Conservation (phyloP, 2,888 invertebrate genomes). For the Sycophila texana region DNA sequence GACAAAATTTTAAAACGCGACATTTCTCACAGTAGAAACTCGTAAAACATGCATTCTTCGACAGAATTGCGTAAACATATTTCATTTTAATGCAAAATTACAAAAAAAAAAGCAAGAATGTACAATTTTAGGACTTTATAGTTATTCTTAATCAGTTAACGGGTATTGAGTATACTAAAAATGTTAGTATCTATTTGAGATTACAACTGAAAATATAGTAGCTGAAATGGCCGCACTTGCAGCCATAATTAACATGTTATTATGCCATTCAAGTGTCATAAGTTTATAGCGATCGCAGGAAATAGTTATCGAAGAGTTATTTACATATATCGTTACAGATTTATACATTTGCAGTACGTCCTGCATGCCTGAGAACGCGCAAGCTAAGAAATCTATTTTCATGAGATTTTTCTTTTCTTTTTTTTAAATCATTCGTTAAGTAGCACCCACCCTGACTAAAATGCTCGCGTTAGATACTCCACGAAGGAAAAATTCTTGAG, state of each 20-base stretch:
- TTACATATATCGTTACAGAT: constrained; percentile 51
- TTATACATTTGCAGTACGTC: constrained; percentile 37
- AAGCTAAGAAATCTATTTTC: not conserved
- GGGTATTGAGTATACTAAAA: constrained; percentile 28
- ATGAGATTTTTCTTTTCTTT: constrained; percentile 20
- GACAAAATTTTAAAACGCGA: not conserved
- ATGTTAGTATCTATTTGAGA: constrained; percentile 23
- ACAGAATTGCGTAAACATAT: not conserved
- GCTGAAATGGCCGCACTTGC: constrained; percentile 42
- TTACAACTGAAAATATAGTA: constrained; percentile 34
- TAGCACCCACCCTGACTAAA: too few relatives aligned
- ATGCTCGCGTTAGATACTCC: too few relatives aligned
- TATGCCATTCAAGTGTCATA: constrained; percentile 51
- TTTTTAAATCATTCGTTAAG: too few relatives aligned
- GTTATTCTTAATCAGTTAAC: constrained; percentile 30
- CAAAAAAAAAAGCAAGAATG: not conserved
- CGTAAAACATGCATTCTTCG: not conserved
- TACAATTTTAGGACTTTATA: not conserved
- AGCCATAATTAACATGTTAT: constrained; percentile 54
- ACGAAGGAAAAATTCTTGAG: too few relatives aligned
- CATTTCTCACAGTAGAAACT: not conserved
- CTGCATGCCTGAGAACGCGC: not conserved
- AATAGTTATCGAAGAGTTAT: constrained; percentile 45
- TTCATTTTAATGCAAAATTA: not conserved
- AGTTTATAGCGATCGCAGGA: constrained; percentile 43